A percentile compares a stretch with the other conserved stretches of the same genome.
These are phyloP conservation scores for Biston betularia DNA, from an alignment of 2,888 invertebrate species.

Conservation along the genomic window DNA sequence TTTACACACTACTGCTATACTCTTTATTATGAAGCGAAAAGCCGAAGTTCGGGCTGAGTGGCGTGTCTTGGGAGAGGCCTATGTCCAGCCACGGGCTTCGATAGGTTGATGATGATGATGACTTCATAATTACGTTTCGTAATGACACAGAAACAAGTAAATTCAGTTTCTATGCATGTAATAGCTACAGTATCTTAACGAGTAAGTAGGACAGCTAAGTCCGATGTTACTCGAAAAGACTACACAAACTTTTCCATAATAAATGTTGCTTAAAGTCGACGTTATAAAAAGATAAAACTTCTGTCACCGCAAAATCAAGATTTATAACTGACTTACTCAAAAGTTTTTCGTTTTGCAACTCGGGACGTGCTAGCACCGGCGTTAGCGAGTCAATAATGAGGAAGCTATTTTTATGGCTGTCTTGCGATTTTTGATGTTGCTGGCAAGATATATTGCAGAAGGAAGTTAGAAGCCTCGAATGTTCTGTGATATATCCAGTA, in stretches of 20 bases:
- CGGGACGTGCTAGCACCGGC: conserved; percentile 22
- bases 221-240: not conserved
- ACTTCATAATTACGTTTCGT: no score
- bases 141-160: no score
- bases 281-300: conserved; percentile 21
- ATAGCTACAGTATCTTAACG: not conserved
- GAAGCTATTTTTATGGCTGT: conserved; percentile 1
- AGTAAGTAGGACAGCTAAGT: not conserved
- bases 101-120: no score
- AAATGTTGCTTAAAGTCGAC: conserved; percentile 10
- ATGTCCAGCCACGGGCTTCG: no score
- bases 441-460: not conserved
- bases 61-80: no score
- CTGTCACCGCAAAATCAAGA: conserved; percentile 26
- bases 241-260: conserved; percentile 16
- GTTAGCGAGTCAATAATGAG: conserved; percentile 13
- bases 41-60: no score
- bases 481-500: not conserved
- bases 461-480: not conserved
- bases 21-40: no score
- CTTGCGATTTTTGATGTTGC: conserved; percentile 2
- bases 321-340: conserved; percentile 30
- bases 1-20: no score
- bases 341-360: conserved; percentile 31
- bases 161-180: no score